Percentiles rank a stretch among this genome's conserved stretches.
Evolutionary conservation across 2,888 invertebrate genomes (phyloP).

Genomic region (Drosophila neotestacea): DNA sequence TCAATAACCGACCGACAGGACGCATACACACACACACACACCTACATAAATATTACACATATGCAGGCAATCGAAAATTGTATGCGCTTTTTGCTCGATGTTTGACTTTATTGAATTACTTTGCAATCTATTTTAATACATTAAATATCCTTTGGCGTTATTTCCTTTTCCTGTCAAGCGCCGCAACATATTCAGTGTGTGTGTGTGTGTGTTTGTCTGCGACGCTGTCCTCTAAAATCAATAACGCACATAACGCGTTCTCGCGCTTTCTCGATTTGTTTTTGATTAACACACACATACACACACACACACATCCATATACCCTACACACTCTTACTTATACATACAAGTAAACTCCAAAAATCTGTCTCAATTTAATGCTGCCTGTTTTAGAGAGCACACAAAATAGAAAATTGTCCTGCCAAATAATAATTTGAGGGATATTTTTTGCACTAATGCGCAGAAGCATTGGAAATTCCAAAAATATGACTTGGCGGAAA

Average conservation of each 20-base stretch:
- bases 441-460: slow-evolving; percentile 61
- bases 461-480: slow-evolving; percentile 72
- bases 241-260: slow-evolving; percentile 66
- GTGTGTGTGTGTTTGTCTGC: slow-evolving; percentile 14
- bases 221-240: slow-evolving; percentile 59
- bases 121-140: slow-evolving; percentile 73
- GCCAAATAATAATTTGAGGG: slow-evolving; percentile 43
- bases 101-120: slow-evolving; percentile 71
- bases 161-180: slow-evolving; percentile 35
- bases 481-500: slow-evolving; percentile 19
- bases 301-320: slow-evolving; percentile 1
- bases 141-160: slow-evolving; percentile 66
- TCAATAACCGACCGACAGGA: slow-evolving; percentile 58
- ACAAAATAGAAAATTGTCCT: slow-evolving; percentile 44
- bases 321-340: slow-evolving; percentile 10
- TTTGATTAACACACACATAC: slow-evolving; percentile 42
- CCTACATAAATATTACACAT: slow-evolving; percentile 4
- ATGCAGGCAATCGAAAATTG: neutral
- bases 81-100: slow-evolving; percentile 27
- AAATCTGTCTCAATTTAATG: slow-evolving; percentile 55
- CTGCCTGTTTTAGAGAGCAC: slow-evolving; percentile 20
- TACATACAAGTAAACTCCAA: slow-evolving; percentile 10
- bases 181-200: neutral
- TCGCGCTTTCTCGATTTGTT: slow-evolving; percentile 47
- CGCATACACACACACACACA: neutral